These are phyloP conservation scores for Quiscalus mexicanus DNA, from an alignment of 2,113 vertebrate species.

Conservation along the genomic window DNA sequence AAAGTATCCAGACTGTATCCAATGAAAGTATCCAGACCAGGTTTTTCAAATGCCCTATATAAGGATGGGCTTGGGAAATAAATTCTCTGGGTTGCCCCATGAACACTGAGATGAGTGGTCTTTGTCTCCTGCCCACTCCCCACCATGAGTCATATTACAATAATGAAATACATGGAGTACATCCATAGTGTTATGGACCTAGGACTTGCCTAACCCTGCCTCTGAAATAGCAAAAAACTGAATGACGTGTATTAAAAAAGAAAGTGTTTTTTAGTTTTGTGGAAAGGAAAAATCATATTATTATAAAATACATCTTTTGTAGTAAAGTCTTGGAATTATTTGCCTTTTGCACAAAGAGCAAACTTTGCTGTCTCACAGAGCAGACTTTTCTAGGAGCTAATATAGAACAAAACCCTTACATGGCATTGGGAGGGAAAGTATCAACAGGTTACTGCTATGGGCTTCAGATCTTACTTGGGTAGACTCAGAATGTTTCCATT, in stretches of 20 bases:
- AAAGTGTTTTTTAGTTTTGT: background rate
- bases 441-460: background rate
- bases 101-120: background rate
- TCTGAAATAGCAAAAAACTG: background rate
- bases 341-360: background rate
- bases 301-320: rapidly evolving
- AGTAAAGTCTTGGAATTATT: background rate
- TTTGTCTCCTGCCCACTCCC: background rate
- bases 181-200: rapidly evolving
- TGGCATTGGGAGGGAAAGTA: background rate
- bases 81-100: background rate
- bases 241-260: background rate
- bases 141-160: background rate
- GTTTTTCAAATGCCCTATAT: background rate
- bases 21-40: background rate
- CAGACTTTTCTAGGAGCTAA: background rate
- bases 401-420: background rate
- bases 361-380: background rate
- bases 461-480: background rate
- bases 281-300: background rate
- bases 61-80: background rate
- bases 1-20: no score
- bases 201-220: background rate
- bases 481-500: background rate
- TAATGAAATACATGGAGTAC: background rate